phyloP scores from a whole-genome alignment of 2,797 vertebrate genomes.

The Melanotaenia nigrans region DNA sequence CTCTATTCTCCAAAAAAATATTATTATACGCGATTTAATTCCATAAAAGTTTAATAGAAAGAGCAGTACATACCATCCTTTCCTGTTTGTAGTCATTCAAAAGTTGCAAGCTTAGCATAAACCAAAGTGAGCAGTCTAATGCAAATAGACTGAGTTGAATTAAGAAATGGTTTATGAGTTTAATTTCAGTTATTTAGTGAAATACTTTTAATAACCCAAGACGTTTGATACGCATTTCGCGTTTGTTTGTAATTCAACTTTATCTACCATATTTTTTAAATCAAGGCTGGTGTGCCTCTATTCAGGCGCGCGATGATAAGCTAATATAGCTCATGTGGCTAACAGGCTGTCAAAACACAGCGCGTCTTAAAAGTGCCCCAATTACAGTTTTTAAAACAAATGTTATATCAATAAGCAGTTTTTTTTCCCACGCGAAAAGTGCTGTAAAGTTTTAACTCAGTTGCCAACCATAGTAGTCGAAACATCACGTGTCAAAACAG shows the following conservation, averaged over 20 bases:
- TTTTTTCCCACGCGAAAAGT: neutral
- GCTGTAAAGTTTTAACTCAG: neutral
- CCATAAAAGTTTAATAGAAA: neutral
- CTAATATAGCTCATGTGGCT: slow-evolving; percentile 8
- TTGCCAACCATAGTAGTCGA: neutral
- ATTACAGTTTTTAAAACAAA: neutral
- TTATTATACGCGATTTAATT: neutral
- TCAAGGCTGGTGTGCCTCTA: neutral
- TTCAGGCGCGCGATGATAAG: slow-evolving; percentile 14
- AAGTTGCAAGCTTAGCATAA: slow-evolving; percentile 23
- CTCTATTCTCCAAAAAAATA: neutral
- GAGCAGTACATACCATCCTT: neutral
- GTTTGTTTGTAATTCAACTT: neutral
- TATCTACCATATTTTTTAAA: neutral
- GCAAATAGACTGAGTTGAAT: neutral
- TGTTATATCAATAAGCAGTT: neutral
- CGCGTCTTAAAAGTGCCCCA: neutral
- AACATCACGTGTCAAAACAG: slow-evolving; percentile 78
- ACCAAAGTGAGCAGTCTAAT: neutral
- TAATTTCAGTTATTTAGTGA: rapidly evolving
- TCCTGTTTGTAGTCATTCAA: neutral
- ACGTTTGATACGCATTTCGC: rapidly evolving
- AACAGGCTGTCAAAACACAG: neutral
- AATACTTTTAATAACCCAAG: rapidly evolving
- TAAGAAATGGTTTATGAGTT: neutral